Evolutionary conservation across 92 coral and sea anemone genomes (phyloP).

Genomic region (Diadumene lineata): DNA sequence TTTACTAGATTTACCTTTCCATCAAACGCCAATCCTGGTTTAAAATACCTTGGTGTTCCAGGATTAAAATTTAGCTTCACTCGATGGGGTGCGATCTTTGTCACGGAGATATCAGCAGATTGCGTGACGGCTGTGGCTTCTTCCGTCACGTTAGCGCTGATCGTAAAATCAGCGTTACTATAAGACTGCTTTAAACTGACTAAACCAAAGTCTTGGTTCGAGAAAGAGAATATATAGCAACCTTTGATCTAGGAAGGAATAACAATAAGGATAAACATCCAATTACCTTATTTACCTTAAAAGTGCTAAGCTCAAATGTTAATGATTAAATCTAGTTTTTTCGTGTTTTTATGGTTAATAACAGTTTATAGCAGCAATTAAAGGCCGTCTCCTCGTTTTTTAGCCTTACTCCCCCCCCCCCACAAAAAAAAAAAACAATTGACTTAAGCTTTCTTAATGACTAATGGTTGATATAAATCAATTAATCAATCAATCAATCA

Average conservation of each 20-base stretch:
- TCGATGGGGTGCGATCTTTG: slow-evolving; percentile 29
- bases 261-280: neutral
- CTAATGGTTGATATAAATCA: no score
- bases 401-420: no score
- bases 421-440: no score
- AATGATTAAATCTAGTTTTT: no score
- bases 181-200: neutral
- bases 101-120: slow-evolving; percentile 15
- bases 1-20: slow-evolving; percentile 59
- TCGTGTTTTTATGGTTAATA: no score
- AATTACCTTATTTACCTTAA: no score
- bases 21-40: slow-evolving; percentile 79
- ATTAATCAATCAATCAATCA: no score
- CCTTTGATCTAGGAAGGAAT: slow-evolving; percentile 59
- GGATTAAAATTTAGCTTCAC: slow-evolving; percentile 44
- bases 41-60: slow-evolving; percentile 61
- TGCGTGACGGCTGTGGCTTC: slow-evolving; percentile 66
- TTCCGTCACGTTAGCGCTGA: slow-evolving; percentile 72
- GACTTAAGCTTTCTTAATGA: no score
- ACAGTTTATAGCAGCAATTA: no score
- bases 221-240: slow-evolving; percentile 60
- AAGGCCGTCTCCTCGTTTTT: no score
- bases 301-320: no score
- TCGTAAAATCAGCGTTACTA: slow-evolving; percentile 16
- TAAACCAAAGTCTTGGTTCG: slow-evolving; percentile 20